A percentile compares a stretch with the other conserved stretches of the same genome.
These are phyloP conservation scores for Diarsia brunnea DNA, from an alignment of 2,888 invertebrate species.

Conservation along the genomic window DNA sequence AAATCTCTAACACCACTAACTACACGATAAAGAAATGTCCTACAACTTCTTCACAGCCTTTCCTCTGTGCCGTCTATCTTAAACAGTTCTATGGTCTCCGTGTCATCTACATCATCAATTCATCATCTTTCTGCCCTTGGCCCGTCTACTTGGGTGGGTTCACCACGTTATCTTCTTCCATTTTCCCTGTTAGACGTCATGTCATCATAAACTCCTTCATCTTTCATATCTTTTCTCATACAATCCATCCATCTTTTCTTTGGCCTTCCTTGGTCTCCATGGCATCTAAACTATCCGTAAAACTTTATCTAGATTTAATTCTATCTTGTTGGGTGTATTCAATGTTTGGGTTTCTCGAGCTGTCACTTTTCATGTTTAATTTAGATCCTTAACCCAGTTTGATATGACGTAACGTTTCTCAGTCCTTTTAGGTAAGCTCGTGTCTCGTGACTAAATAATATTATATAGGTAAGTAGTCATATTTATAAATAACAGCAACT, in stretches of 20 bases:
- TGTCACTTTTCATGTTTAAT: conserved; percentile 48
- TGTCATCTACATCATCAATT: background rate
- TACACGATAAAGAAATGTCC: background rate
- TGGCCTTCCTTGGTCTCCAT: background rate
- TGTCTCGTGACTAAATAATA: conserved; percentile 29
- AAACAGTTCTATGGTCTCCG: background rate
- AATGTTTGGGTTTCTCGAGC: conserved; percentile 11
- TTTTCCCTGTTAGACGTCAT: no score
- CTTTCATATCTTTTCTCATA: no score
- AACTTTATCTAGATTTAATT: background rate
- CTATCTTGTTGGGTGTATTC: no score
- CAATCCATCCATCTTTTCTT: no score
- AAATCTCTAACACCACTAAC: no score
- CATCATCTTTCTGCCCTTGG: background rate
- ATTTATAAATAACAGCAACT: conserved; percentile 33
- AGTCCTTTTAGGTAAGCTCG: conserved; percentile 22
- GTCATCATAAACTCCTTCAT: no score
- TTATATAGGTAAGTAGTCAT: conserved; percentile 7
- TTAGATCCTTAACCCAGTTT: conserved; percentile 57
- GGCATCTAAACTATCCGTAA: background rate
- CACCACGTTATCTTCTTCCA: no score
- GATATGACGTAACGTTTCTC: conserved; percentile 36
- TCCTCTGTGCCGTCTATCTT: background rate
- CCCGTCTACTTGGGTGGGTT: no score
- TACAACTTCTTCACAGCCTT: background rate